Conservation (phyloP, 2,113 vertebrate species). For the Emydocephalus ijimae region DNA sequence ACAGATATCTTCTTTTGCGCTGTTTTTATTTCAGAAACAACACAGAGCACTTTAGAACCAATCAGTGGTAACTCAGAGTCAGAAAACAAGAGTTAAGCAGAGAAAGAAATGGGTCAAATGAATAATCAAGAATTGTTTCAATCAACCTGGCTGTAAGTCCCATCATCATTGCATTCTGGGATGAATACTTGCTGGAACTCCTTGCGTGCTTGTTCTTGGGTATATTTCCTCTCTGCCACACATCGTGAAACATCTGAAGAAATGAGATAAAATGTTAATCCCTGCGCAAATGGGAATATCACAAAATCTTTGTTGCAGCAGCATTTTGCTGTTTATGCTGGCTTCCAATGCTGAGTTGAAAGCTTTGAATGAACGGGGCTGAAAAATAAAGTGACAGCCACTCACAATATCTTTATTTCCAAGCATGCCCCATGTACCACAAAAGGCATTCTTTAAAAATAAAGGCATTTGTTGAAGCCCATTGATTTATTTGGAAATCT, state of each 20-base stretch:
- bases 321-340: not conserved
- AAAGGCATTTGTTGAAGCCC: not conserved
- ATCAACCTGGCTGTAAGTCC: constrained; percentile 92
- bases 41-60: not conserved
- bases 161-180: constrained; percentile 91
- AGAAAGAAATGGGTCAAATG: not conserved
- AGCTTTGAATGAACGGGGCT: not conserved
- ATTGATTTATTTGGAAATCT: not conserved
- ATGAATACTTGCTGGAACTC: constrained; percentile 94
- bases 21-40: not conserved
- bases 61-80: not conserved
- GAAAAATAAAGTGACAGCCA: not conserved
- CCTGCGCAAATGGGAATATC: not conserved
- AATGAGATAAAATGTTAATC: not conserved
- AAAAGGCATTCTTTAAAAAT: not conserved
- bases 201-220: constrained; percentile 94
- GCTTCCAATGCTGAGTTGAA: not conserved
- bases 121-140: constrained; percentile 27
- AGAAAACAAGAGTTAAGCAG: not conserved
- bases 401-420: not conserved
- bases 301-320: not conserved
- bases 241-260: constrained; percentile 91
- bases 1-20: not conserved
- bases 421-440: not conserved
- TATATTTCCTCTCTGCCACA: constrained; percentile 95